Conservation (phyloP, 2,888 invertebrate genomes). For the Drosophila putrida region DNA sequence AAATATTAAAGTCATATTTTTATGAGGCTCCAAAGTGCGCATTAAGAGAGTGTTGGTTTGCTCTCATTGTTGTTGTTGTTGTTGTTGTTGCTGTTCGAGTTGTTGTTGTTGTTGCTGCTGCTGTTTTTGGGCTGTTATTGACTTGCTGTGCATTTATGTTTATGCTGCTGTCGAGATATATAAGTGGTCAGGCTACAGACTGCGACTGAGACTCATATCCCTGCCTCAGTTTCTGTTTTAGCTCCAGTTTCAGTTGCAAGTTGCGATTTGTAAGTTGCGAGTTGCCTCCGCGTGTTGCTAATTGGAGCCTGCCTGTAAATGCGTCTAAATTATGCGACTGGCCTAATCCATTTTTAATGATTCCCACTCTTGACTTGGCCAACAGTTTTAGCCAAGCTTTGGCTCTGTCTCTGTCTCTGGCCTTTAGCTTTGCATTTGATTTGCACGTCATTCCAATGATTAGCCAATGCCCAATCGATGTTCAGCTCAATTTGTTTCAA, state of each 20-base stretch:
- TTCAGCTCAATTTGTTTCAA: constrained; percentile 58
- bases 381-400: not conserved
- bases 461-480: constrained; percentile 63
- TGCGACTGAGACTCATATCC: not conserved
- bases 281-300: constrained; percentile 50
- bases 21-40: constrained; percentile 76
- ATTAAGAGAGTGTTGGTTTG: constrained; percentile 66
- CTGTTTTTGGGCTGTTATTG: constrained; percentile 55
- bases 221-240: not conserved
- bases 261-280: constrained; percentile 1
- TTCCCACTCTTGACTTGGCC: constrained; percentile 34
- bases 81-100: constrained; percentile 18
- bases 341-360: constrained; percentile 82
- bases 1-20: constrained; percentile 82
- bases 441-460: constrained; percentile 51
- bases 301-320: constrained; percentile 55
- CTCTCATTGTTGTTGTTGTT: constrained; percentile 32
- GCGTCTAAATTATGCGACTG: constrained; percentile 71
- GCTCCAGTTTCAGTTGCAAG: constrained; percentile 21
- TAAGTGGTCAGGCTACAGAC: constrained; percentile 48
- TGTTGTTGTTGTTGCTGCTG: constrained; percentile 17
- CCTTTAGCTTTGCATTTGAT: constrained; percentile 36
- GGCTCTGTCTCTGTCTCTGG: constrained; percentile 17
- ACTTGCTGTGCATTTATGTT: constrained; percentile 63
- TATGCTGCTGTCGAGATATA: constrained; percentile 48